Conservation (phyloP, 1,140 invertebrate genomes). For the Drosophila suzukii region DNA sequence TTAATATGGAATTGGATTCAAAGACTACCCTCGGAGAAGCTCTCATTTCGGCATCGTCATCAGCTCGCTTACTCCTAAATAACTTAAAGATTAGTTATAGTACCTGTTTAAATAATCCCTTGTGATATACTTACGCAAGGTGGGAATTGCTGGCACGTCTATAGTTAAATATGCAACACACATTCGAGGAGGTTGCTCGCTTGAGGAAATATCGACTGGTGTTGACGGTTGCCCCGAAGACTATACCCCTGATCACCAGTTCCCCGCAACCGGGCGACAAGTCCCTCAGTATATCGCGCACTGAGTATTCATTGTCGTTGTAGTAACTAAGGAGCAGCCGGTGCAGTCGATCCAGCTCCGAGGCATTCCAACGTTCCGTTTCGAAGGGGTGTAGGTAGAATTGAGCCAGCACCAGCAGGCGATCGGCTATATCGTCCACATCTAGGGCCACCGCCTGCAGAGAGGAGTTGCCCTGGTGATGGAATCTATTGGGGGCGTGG, state of each 20-base stretch:
- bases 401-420: slow-evolving; percentile 59
- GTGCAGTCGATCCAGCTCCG: slow-evolving; percentile 58
- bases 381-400: slow-evolving; percentile 68
- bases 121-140: slow-evolving; percentile 44
- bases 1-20: slow-evolving; percentile 72
- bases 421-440: slow-evolving; percentile 55
- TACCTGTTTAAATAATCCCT: not conserved
- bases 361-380: slow-evolving; percentile 35
- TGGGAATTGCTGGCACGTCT: slow-evolving; percentile 55
- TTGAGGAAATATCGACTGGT: slow-evolving; percentile 64
- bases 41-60: slow-evolving; percentile 55
- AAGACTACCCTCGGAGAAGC: slow-evolving; percentile 59
- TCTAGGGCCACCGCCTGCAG: slow-evolving; percentile 36
- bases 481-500: slow-evolving; percentile 47
- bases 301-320: slow-evolving; percentile 60
- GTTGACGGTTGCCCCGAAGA: slow-evolving; percentile 67
- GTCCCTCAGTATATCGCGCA: slow-evolving; percentile 64
- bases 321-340: slow-evolving; percentile 62
- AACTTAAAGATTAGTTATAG: not conserved
- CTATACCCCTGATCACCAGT: slow-evolving; percentile 64
- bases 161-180: slow-evolving; percentile 82
- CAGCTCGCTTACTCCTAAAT: slow-evolving; percentile 31
- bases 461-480: slow-evolving; percentile 54
- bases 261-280: slow-evolving; percentile 72
- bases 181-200: slow-evolving; percentile 67